These are phyloP conservation scores for Anolis sagrei DNA, from an alignment of 2,113 vertebrate species.

Conservation along the genomic window DNA sequence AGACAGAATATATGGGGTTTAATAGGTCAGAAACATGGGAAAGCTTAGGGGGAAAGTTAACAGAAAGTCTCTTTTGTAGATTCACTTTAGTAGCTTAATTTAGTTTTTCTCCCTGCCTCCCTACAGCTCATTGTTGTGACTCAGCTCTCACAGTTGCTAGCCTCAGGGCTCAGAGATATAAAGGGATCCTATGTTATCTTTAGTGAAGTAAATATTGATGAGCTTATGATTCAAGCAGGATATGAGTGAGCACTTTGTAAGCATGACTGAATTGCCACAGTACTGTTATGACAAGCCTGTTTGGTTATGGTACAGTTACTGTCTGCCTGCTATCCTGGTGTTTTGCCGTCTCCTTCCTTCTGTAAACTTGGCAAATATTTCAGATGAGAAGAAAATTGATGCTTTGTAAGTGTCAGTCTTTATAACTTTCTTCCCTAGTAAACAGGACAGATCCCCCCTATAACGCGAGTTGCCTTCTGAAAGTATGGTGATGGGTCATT, in stretches of 20 bases:
- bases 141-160: background rate
- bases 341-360: background rate
- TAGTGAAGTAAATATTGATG: background rate
- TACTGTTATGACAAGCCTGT: background rate
- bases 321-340: background rate
- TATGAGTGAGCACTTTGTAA: background rate
- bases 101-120: background rate
- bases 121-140: background rate
- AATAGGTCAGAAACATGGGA: no score
- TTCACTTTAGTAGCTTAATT: background rate
- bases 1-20: background rate
- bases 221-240: constrained; percentile 5
- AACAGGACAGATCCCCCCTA: background rate
- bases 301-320: background rate
- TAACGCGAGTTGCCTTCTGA: background rate
- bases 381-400: background rate
- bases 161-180: background rate
- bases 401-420: background rate
- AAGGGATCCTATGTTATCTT: constrained; percentile 7
- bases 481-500: background rate
- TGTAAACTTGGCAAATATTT: background rate
- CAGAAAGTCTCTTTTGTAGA: background rate
- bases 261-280: constrained; percentile 1
- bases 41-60: background rate
- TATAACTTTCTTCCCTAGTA: no score